Evolutionary conservation across 2,888 invertebrate genomes (phyloP), one percentile per base, ranked within the genome.

Genomic region (Sarcophaga rosellei): DNA sequence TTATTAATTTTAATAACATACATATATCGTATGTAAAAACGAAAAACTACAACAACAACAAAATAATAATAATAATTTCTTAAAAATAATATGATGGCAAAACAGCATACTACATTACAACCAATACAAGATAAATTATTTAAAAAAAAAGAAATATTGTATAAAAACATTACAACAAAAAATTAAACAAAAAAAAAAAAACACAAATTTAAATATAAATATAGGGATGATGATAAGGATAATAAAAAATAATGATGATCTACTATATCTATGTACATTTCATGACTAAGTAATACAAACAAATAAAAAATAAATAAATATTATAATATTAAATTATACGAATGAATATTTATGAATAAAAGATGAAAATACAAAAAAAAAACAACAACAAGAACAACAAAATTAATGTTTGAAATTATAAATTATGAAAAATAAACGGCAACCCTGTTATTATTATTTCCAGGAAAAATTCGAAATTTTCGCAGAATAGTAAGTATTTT

Each of bases 321-420:
- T 77, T 72, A 86, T 75, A 83, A 87, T 72, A 84, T 78, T 84
- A 84, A 87, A 86, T 80, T 83, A 85, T 83, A 85, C 81, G 81
- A 86, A 81, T 84, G 79, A 86, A 81, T 84, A 76, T 73, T 84
- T 81, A 88, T 80, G 84, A 87, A 87, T 81, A 85, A 86, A 83
- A 78, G 15, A 81, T 70, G 59, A 83, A 35, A 82, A 35, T 35
- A 35, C 35, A 35, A 85, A 83, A 84, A 68, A 69, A 69, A 72
- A 73, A 44, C 35, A 81, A 81, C 77, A 53, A 61, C 11, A 47
- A 47, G 3, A 47, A 47, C 15, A 47, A 47, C 11, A 65, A 63
- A 53, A 82, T 86, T 78, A 81, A 87, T 88, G 82, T 88, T 85
- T 78, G 73, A 87, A 84, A 88, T 69, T 77, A 70, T n/a, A 72